These are phyloP conservation scores for Leucophenga varia DNA, from an alignment of 1,140 invertebrate species.

Conservation along the genomic window DNA sequence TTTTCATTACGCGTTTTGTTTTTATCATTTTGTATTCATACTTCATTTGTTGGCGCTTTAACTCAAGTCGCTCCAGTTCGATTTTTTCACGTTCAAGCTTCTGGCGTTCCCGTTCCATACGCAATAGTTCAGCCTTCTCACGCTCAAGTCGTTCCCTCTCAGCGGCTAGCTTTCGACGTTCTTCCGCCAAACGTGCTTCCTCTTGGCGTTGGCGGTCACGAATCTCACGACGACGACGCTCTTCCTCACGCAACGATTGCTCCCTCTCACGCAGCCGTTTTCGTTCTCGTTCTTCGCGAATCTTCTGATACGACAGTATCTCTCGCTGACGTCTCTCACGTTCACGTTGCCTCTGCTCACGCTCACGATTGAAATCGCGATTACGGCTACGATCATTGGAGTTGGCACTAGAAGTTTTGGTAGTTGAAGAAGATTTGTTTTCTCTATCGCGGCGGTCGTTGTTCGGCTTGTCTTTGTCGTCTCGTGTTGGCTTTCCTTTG, in stretches of 20 bases:
- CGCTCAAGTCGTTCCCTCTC: slow-evolving; percentile 77
- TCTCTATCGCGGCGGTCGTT: slow-evolving; percentile 36
- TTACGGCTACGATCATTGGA: slow-evolving; percentile 31
- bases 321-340: slow-evolving; percentile 48
- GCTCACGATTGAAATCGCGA: slow-evolving; percentile 43
- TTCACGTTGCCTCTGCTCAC: slow-evolving; percentile 40
- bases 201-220: slow-evolving; percentile 79
- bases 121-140: slow-evolving; percentile 77
- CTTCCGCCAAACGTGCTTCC: slow-evolving; percentile 74
- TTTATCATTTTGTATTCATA: slow-evolving; percentile 51
- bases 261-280: slow-evolving; percentile 76
- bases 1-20: slow-evolving; percentile 21
- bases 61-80: slow-evolving; percentile 78
- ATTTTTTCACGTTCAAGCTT: slow-evolving; percentile 79
- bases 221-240: slow-evolving; percentile 73
- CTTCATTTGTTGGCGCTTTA: slow-evolving; percentile 75
- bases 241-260: slow-evolving; percentile 73
- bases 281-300: slow-evolving; percentile 73
- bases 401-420: slow-evolving; percentile 21
- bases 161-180: slow-evolving; percentile 72
- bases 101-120: slow-evolving; percentile 78
- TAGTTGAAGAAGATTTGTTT: slow-evolving; percentile 24
- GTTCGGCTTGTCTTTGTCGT: slow-evolving; percentile 26
- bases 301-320: slow-evolving; percentile 50
- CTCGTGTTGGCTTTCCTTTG: not conserved